Evolutionary conservation across 1,140 invertebrate genomes (phyloP).

Genomic region (Cydia fagiglandana): DNA sequence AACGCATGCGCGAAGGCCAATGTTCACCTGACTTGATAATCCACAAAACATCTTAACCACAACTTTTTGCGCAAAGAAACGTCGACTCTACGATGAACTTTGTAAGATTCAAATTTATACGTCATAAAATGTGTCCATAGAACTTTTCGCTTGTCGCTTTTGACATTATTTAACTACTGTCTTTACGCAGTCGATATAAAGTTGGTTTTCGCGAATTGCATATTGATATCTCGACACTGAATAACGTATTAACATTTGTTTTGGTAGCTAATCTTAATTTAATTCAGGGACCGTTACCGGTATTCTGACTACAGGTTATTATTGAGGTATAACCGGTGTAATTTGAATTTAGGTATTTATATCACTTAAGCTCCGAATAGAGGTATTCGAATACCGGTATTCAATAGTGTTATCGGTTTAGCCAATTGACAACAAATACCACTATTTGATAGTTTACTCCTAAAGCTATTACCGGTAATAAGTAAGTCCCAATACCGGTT

Average conservation of each 20-base stretch:
- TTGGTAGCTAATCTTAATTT: conserved; percentile 1
- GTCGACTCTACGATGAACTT: not conserved
- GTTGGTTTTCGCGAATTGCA: not conserved
- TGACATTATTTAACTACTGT: not conserved
- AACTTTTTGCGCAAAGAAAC: not conserved
- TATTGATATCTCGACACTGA: not conserved
- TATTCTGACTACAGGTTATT: no score
- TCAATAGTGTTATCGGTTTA: no score
- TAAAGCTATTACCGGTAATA: no score
- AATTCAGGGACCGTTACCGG: no score
- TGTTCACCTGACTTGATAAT: not conserved
- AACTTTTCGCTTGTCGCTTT: not conserved
- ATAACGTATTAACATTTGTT: conserved; percentile 7
- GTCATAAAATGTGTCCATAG: not conserved
- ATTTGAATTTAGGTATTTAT: no score
- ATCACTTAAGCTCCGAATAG: no score
- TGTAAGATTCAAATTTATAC: not conserved
- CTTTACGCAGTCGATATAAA: not conserved
- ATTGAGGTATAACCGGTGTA: no score
- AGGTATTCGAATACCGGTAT: no score
- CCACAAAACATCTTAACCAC: not conserved
- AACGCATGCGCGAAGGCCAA: conserved; percentile 12
- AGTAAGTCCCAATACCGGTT: no score
- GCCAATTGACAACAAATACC: no score
- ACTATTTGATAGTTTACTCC: no score